Evolutionary conservation across 2,113 vertebrate genomes (phyloP), one percentile per base, ranked within the genome.

Genomic region (Gulo gulo): DNA sequence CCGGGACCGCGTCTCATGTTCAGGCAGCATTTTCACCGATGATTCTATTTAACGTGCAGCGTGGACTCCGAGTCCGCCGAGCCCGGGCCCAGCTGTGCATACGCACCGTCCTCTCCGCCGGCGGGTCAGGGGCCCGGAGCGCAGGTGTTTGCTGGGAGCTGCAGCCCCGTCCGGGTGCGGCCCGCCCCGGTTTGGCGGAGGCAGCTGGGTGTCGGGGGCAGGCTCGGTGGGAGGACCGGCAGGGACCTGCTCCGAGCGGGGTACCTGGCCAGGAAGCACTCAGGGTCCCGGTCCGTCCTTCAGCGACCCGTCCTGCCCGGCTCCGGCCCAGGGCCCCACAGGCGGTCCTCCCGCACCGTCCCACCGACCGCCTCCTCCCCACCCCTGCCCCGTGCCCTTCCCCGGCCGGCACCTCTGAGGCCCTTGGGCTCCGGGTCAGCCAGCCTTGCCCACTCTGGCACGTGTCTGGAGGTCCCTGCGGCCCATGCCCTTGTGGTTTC

Each of bases 1-100:
- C 61, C 4, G 18, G 78, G 14, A n/a, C 31, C 2, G 0, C 3
- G 23, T 20, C 1, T 15, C 24, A 1, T 52, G 0, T 18, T 4
- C 63, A 21, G 8, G 6, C 9, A 1, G 14, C 15, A 0, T 26
- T 26, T 18, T 36, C 34, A 11, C 21, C 5, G 6, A 12, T 8
- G 23, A 81, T 55, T 55, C 3, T n/a, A 21, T 24, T 36, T 24
- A 2, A 5, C 0, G 7, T 16, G 63, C 14, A 14, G 45, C 61
- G 1, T 0, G 6, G 45, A 2, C 52, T 21, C 45, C 3, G 4
- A n/a, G 3, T 50, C 14, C 45, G 24, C 45, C 7, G 12, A 24
- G 13, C 7, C 61, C 45, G 26, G 63, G 42, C 31, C 2, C 2
- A 8, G 34, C 34, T 1, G 3, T 52, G 34, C 7, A 21, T 7